Conservation (phyloP, 2,888 invertebrate genomes). For the Stenurella melanura region DNA sequence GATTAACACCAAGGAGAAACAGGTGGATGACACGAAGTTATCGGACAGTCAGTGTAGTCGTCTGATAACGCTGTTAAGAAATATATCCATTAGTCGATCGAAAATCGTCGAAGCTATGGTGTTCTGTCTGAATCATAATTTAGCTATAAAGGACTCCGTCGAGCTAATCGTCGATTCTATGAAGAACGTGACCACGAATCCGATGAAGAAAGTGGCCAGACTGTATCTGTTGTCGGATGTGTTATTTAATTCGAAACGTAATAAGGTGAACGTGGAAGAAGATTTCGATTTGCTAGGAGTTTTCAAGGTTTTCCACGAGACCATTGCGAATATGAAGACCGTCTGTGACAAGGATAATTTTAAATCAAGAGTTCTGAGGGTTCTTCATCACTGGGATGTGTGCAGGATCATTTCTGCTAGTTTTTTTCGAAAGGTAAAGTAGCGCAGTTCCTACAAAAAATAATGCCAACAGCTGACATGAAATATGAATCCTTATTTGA, state of each 20-base stretch:
- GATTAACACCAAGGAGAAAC: conserved; percentile 79
- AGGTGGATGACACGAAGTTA: conserved; percentile 79
- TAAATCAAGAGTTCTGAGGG: conserved; percentile 88
- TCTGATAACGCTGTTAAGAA: conserved; percentile 89
- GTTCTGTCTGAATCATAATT: conserved; percentile 97
- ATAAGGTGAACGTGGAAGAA: conserved; percentile 76
- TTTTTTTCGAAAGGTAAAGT: conserved; percentile 38
- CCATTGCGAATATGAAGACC: conserved; percentile 82
- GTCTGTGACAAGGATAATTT: conserved; percentile 93
- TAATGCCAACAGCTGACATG: no score
- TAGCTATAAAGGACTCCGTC: conserved; percentile 94
- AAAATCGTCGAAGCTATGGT: conserved; percentile 95
- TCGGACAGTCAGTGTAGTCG: conserved; percentile 89
- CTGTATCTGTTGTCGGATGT: conserved; percentile 97
- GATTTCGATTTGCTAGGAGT: conserved; percentile 80
- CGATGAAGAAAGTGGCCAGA: conserved; percentile 87
- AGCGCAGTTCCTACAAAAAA: no score
- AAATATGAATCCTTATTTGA: no score
- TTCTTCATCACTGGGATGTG: conserved; percentile 96
- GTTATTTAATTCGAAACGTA: conserved; percentile 91
- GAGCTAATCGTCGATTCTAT: conserved; percentile 92
- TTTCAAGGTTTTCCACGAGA: conserved; percentile 82
- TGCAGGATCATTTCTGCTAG: conserved; percentile 81
- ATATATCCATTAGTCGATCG: conserved; percentile 83
- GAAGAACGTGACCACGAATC: conserved; percentile 79